A percentile compares a stretch with the other conserved stretches of the same genome.
These are phyloP conservation scores for Carpatolechia fugitivella DNA, from an alignment of 2,888 invertebrate genomes.

Conservation along the genomic window DNA sequence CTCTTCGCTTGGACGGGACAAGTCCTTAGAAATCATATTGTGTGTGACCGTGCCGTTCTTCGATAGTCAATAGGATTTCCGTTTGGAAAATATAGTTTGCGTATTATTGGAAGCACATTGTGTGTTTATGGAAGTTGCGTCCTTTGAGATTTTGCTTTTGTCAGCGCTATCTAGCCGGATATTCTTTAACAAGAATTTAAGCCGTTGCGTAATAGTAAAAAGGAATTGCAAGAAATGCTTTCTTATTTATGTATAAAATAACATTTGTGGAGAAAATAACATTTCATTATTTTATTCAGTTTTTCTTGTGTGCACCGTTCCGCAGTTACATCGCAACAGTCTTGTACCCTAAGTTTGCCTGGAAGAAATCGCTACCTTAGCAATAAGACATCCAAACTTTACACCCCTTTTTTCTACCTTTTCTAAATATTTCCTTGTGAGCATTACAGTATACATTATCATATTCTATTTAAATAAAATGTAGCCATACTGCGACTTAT, in stretches of 20 bases:
- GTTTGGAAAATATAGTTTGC: constrained; percentile 10
- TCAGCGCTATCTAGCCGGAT: constrained; percentile 4
- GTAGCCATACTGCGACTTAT: not conserved
- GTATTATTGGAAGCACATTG: not conserved
- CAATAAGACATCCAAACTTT: too few species aligned
- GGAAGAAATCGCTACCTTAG: too few species aligned
- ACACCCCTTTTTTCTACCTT: too few species aligned
- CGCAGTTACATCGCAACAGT: too few species aligned
- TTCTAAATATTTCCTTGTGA: too few species aligned
- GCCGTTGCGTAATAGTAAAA: not conserved
- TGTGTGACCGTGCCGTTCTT: constrained; percentile 39
- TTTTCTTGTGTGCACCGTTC: too few species aligned
- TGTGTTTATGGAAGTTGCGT: not conserved
- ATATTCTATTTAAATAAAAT: not conserved
- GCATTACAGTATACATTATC: too few species aligned
- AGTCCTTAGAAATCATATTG: constrained; percentile 44
- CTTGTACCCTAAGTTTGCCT: too few species aligned
- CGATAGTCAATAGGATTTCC: constrained; percentile 20
- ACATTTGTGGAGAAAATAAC: too few species aligned
- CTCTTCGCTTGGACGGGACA: constrained; percentile 42
- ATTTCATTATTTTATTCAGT: too few species aligned
- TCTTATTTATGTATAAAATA: not conserved
- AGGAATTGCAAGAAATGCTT: not conserved
- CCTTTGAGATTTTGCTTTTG: not conserved
- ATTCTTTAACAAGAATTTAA: not conserved